Conservation (phyloP, 1,140 invertebrate species). For the Pteromalus puparum region DNA sequence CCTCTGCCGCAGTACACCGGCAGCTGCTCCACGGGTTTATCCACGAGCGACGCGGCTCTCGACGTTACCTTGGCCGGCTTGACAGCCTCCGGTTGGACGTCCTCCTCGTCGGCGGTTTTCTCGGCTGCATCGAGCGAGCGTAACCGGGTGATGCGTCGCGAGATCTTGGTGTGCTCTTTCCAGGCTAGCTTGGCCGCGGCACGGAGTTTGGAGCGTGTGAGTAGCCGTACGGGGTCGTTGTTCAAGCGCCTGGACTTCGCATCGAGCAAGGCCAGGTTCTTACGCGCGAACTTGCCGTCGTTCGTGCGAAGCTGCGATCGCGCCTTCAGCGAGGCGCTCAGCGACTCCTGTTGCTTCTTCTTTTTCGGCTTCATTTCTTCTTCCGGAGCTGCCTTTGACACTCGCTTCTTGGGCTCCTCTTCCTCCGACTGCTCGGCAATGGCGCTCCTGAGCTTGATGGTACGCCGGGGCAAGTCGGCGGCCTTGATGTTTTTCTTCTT, state of each 20-base stretch:
- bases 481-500: slow-evolving; percentile 18
- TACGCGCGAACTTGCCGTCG: slow-evolving; percentile 68
- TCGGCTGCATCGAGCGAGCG: not conserved
- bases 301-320: slow-evolving; percentile 64
- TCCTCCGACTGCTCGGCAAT: not conserved
- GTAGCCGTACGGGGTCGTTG: slow-evolving; percentile 35
- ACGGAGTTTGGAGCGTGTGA: slow-evolving; percentile 38
- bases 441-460: not conserved
- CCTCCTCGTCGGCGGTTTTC: not conserved
- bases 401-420: slow-evolving; percentile 54
- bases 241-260: slow-evolving; percentile 43
- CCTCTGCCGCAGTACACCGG: not conserved
- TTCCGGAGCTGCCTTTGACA: not conserved
- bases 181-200: slow-evolving; percentile 21
- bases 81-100: not conserved
- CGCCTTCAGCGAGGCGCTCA: slow-evolving; percentile 65
- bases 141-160: slow-evolving; percentile 26
- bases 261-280: slow-evolving; percentile 42
- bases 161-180: slow-evolving; percentile 45
- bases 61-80: not conserved
- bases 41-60: not conserved
- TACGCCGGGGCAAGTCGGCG: not conserved
- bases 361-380: not conserved
- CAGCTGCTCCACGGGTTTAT: not conserved
- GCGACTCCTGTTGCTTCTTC: slow-evolving; percentile 40